Conservation (phyloP, 2,797 vertebrate species). For the Arrhamphus sclerolepis region DNA sequence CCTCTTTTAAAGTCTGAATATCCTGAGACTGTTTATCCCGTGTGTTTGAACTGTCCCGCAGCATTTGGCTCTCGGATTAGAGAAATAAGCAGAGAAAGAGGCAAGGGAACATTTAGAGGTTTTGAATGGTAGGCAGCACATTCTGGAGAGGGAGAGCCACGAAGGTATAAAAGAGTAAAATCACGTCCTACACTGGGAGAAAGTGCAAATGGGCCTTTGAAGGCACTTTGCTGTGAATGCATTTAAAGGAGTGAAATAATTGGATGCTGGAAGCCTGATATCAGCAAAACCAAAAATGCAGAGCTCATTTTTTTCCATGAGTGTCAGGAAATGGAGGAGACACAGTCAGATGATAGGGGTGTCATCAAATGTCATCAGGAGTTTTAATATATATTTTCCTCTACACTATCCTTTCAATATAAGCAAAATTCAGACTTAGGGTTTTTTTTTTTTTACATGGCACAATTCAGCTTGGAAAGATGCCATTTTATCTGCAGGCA, state of each 20-base stretch:
- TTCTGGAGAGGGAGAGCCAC: conserved; percentile 32
- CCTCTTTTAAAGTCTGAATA: conserved; percentile 42
- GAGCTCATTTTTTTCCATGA: conserved; percentile 41
- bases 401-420: conserved; percentile 14
- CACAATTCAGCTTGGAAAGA: conserved; percentile 27
- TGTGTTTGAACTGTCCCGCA: conserved; percentile 48
- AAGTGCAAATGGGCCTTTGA: conserved; percentile 54
- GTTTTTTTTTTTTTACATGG: conserved; percentile 2
- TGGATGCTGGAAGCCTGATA: conserved; percentile 56
- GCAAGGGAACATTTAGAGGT: conserved; percentile 41
- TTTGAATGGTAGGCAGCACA: conserved; percentile 38
- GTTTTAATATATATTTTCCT: conserved; percentile 29
- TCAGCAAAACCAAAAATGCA: conserved; percentile 62
- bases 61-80: conserved; percentile 56
- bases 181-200: conserved; percentile 51
- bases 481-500: conserved; percentile 32
- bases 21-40: conserved; percentile 27
- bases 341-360: conserved; percentile 33
- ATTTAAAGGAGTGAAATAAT: conserved; percentile 70
- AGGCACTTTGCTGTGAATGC: conserved; percentile 58
- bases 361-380: conserved; percentile 26
- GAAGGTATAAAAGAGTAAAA: conserved; percentile 56
- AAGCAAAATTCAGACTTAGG: conserved; percentile 33
- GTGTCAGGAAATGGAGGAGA: conserved; percentile 30
- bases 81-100: conserved; percentile 41